Base-by-base conservation (phyloP, 2,888 invertebrate species). In the Aromia moschata region DNA sequence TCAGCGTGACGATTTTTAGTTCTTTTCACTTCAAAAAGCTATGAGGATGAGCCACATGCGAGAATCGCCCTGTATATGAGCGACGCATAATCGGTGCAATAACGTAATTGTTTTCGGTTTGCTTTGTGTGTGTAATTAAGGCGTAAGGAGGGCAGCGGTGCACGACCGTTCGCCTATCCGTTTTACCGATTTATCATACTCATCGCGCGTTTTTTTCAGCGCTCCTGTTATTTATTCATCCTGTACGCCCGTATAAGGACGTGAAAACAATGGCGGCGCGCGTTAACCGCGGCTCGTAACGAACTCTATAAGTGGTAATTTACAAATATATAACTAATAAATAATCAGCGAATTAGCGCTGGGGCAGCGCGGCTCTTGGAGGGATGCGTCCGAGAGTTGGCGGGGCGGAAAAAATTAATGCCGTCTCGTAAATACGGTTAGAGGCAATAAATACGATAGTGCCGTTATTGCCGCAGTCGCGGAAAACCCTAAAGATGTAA, bases 391-490 rank as follows among this genome's bases (percentile, higher is more conserved):
- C 10, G 36, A 41, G 46, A 31, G 37, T 47, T 40, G 47, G 53
- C 62, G 67, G 66, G 67, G 69, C 64, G 68, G 70, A 70, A 74
- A 74, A 74, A 76, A 76, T 75, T 76, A 76, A 76, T 76, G 76
- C 67, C 67, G 66, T 65, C 68, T 67, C 70, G 70, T 74, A 76
- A 76, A 76, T 76, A 76, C 70, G 74, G 73, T 75, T 70, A 71
- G 70, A 68, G 69, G 72, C 71, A 72, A 74, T 75, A 75, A 76
- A 75, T 74, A 72, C 69, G 70, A 67, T 64, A 64, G 62, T 67
- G 64, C 56, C 67, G 64, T 64, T 67, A 67, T 64, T 67, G 60
- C 67, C 52, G 36, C 60, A 59, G 64, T 60, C 60, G 64, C 58
- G 58, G 58, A 58, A 64, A 64, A 57, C 61, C 63, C 62, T 56